Conservation (phyloP, 2,797 vertebrate genomes). For the Syngnathus acus region DNA sequence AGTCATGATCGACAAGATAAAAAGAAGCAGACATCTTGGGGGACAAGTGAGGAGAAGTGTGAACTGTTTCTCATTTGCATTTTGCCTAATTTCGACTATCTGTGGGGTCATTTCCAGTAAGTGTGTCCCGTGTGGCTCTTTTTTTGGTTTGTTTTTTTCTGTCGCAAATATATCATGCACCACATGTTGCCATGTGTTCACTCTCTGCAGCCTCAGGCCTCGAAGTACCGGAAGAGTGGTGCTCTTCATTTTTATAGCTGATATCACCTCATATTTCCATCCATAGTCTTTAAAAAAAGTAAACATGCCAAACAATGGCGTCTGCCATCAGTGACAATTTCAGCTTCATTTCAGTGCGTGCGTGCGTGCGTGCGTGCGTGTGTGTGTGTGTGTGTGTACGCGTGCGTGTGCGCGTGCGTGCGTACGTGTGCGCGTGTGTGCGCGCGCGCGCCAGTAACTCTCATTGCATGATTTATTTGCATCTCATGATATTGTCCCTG, state of each 20-base stretch:
- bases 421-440: conserved; percentile 1
- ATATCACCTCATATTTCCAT: too few species aligned
- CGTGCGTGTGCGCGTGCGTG: too few species aligned
- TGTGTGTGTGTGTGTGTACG: too few species aligned
- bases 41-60: conserved; percentile 24
- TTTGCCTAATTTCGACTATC: conserved; percentile 28
- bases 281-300: too few species aligned
- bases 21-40: conserved; percentile 15
- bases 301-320: too few species aligned
- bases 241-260: neutral
- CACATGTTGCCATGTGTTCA: neutral
- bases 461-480: conserved; percentile 10
- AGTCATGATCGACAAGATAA: neutral
- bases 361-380: too few species aligned
- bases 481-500: conserved; percentile 20
- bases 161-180: neutral
- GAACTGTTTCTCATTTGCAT: conserved; percentile 26
- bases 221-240: neutral
- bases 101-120: conserved; percentile 5
- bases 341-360: too few species aligned
- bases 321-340: too few species aligned
- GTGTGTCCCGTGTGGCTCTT: neutral
- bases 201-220: neutral
- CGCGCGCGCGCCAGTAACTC: neutral
- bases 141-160: neutral